Percentiles rank a stretch among this genome's conserved stretches.
These are phyloP conservation scores for Rafetus swinhoei DNA, from an alignment of 2,113 vertebrate genomes.

Conservation along the genomic window DNA sequence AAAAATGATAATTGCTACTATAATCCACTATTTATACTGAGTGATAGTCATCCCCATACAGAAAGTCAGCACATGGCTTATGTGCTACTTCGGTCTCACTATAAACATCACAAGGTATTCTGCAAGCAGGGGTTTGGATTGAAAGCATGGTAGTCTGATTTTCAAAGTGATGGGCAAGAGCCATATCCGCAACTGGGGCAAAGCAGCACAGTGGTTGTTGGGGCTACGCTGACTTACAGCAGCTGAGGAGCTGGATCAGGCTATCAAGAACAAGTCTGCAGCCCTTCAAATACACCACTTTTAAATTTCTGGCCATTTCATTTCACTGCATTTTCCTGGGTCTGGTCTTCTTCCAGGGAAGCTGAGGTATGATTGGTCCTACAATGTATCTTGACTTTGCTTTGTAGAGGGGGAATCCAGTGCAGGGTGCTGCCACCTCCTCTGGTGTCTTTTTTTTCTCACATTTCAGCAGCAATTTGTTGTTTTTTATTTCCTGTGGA, in stretches of 20 bases:
- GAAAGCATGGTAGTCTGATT: not conserved
- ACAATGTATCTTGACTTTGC: not conserved
- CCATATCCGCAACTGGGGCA: not conserved
- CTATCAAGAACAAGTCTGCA: not conserved
- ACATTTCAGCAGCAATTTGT: not conserved
- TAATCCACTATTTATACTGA: not conserved
- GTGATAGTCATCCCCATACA: not conserved
- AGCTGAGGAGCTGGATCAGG: not conserved
- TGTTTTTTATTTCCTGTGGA: not conserved
- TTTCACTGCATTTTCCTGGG: not conserved
- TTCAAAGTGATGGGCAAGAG: slow-evolving; percentile 16
- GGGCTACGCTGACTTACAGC: slow-evolving; percentile 31
- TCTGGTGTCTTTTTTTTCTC: not conserved
- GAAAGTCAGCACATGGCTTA: not conserved
- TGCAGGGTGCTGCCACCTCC: not conserved
- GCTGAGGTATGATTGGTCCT: not conserved
- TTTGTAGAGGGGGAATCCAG: not conserved
- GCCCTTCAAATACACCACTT: not conserved
- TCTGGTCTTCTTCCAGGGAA: slow-evolving; percentile 15
- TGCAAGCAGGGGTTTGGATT: not conserved
- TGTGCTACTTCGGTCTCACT: not conserved
- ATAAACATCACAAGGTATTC: slow-evolving; percentile 10
- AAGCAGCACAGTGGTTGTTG: not conserved
- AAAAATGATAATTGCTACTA: not conserved
- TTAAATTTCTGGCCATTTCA: slow-evolving; percentile 32